phyloP scores from a whole-genome alignment of 2,113 vertebrate genomes.

The Thinocorus orbignyianus region DNA sequence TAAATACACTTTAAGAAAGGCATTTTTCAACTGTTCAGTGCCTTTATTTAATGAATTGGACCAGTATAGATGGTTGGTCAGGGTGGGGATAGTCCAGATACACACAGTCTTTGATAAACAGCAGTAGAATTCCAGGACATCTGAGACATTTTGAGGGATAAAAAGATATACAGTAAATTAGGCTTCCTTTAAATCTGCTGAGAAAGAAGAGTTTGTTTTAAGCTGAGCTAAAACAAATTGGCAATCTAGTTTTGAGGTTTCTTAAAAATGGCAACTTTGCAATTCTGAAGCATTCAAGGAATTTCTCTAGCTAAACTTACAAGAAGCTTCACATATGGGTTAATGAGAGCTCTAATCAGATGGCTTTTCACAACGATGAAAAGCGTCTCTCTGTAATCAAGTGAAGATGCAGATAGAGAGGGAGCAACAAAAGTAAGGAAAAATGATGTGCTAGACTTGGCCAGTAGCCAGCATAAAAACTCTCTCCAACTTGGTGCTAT shows the following conservation, averaged over 20 bases:
- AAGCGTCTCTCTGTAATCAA: conserved; percentile 64
- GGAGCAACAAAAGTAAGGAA: not conserved
- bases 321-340: conserved; percentile 28
- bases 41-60: not conserved
- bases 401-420: conserved; percentile 24
- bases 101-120: not conserved
- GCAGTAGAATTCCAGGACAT: not conserved
- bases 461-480: conserved; percentile 32
- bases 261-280: conserved; percentile 30
- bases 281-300: conserved; percentile 61
- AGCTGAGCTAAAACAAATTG: conserved; percentile 11
- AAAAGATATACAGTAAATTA: not conserved
- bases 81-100: not conserved
- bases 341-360: conserved; percentile 70
- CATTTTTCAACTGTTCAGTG: not conserved
- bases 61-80: not conserved
- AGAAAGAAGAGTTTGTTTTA: conserved; percentile 14
- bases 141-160: not conserved
- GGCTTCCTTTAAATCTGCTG: conserved; percentile 11
- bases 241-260: not conserved
- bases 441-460: conserved; percentile 15
- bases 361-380: conserved; percentile 62
- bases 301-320: conserved; percentile 44
- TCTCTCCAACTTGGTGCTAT: not conserved
- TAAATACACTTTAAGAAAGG: not conserved